Evolutionary conservation across 1,140 invertebrate species (phyloP), one percentile per base, ranked within the genome.

Genomic region (Akabosia matsudoensis): DNA sequence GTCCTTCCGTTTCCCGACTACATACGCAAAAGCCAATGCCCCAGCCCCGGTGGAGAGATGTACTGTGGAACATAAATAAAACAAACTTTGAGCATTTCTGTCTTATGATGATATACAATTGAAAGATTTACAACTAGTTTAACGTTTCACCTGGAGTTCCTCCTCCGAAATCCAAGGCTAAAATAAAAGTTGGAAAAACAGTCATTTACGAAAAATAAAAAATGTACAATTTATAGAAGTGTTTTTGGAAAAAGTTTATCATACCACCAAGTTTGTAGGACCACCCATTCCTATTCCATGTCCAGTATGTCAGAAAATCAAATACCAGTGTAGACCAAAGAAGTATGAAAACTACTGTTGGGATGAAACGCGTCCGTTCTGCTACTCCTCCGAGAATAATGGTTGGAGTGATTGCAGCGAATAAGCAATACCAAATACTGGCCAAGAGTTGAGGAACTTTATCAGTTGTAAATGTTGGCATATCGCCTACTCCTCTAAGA

Each of bases 401-500:
- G 24, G 52, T 74, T 24, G 79, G 79, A n/a, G 79, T 80, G n/a
- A 80, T 80, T 16, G 70, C 75, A 1, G 79, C 75, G 56, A 80
- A 80, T 1, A 80, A 45, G 34, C 79, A 78, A 24, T 80, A 80
- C 79, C 79, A 80, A 72, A 80, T 80, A 13, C 74, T 70, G 33
- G 78, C 73, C 0, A 80, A 45, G 13, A 80, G 71, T 30, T 77
- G 75, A 0, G 79, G 79, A n/a, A 80, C 64, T 33, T 77, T 74
- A 33, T 33, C 33, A 64, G 78, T 78, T 18, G n/a, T 37, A 10
- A 18, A 33, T n/a, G 75, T 4, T 1, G 79, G 77, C 16, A n/a
- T 33, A 26, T 79, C 61, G 0, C 26, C 74, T 45, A 80, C 70
- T 64, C 74, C 74, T 37, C 54, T 33, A 2, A 80, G 74, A n/a